These are phyloP conservation scores for Apamea anceps DNA, from an alignment of 2,888 invertebrate species.

Conservation along the genomic window DNA sequence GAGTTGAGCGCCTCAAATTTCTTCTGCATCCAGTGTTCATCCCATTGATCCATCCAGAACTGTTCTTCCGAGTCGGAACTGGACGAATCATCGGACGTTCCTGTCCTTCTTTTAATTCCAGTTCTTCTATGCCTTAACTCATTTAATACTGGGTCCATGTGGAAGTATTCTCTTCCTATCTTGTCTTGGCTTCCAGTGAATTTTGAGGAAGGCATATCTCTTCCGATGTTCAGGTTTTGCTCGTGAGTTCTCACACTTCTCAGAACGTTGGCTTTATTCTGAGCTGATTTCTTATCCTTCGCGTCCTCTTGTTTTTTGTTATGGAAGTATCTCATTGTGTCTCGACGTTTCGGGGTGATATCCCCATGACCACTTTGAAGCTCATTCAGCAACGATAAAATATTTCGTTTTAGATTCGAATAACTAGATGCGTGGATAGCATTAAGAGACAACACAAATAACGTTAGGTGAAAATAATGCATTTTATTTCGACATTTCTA, in stretches of 20 bases:
- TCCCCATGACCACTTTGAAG: conserved; percentile 10
- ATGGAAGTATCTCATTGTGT: conserved; percentile 5
- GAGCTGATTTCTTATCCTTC: conserved; percentile 36
- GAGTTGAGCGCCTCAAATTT: conserved; percentile 77
- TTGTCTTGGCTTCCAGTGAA: conserved; percentile 6
- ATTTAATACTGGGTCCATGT: conserved; percentile 76
- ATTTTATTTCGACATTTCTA: conserved; percentile 70
- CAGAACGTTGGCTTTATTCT: conserved; percentile 38
- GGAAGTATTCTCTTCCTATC: conserved; percentile 56
- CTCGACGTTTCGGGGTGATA: background rate
- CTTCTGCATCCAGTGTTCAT: conserved; percentile 73
- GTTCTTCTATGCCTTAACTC: conserved; percentile 52
- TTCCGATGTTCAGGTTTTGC: conserved; percentile 29
- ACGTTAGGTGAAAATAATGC: conserved; percentile 61
- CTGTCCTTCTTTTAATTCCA: conserved; percentile 18
- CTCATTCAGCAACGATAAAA: conserved; percentile 53
- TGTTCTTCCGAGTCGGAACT: conserved; percentile 51
- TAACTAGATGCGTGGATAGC: conserved; percentile 64
- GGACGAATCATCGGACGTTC: accelerated
- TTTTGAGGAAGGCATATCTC: conserved; percentile 21
- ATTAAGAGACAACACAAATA: conserved; percentile 38
- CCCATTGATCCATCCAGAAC: conserved; percentile 73
- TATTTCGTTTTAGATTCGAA: conserved; percentile 60
- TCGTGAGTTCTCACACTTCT: conserved; percentile 40
- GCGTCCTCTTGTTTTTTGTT: conserved; percentile 29